Conservation (phyloP, 2,113 vertebrate genomes). For the Suricata suricatta region DNA sequence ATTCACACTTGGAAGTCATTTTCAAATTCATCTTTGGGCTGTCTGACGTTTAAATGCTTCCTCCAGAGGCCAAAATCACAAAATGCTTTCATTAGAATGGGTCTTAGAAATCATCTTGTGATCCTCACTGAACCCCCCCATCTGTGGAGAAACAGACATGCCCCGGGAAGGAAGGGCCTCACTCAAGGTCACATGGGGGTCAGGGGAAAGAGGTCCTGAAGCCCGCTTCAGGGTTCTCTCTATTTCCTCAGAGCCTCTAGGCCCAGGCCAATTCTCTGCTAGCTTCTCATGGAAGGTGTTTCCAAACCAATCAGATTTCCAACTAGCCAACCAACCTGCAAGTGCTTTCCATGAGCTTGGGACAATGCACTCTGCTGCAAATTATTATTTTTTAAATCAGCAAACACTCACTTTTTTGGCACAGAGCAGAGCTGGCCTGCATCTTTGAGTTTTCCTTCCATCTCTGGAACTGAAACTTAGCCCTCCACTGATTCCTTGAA, state of each 20-base stretch:
- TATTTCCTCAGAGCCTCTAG: neutral
- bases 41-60: conserved; percentile 25
- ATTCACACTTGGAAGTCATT: conserved; percentile 49
- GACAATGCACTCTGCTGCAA: neutral
- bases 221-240: neutral
- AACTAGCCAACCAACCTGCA: neutral
- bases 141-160: neutral
- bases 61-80: conserved; percentile 7
- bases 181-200: neutral
- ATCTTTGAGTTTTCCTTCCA: neutral
- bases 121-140: neutral
- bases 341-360: neutral
- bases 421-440: neutral
- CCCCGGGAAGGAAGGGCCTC: neutral
- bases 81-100: neutral
- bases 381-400: neutral
- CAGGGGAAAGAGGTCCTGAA: neutral
- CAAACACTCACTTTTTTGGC: neutral
- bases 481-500: neutral
- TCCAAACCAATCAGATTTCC: neutral
- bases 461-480: conserved; percentile 11
- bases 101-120: neutral
- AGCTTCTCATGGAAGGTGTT: neutral
- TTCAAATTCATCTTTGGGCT: conserved; percentile 38
- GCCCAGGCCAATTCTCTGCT: neutral